Base-by-base conservation (phyloP, 1,140 invertebrate species). In the Drosophila simulans region DNA sequence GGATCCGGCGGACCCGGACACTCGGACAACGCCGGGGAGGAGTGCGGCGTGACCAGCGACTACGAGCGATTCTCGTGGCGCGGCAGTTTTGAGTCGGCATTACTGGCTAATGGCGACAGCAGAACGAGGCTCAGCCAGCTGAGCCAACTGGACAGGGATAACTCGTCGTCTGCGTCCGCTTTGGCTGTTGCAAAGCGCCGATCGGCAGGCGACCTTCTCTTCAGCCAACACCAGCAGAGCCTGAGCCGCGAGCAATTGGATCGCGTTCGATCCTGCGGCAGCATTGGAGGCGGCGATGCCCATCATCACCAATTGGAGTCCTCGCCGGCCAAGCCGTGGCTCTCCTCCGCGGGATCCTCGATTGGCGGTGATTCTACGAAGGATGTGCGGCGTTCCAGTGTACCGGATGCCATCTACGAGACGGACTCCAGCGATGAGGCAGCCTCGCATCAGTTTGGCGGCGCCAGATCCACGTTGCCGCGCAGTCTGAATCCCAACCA, bases 21-120 rank as follows among this genome's bases (percentile, higher is more conserved):
- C n/a, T 46, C 49, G 22, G 94, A 92, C 92, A 94, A 93, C 91
- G 93, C 89, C 27, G 93, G 93, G 1, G 96, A 95, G 93, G 96
- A 94, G 93, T 89, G 86, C 74, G 94, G 95, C 62, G 96, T 96
- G 76, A 95, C 96, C n/a, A 97, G 96, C 93, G 96, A 97, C 83
- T 96, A 96, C 93, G 97, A 98, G 90, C 93, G 97, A 49, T 97
- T 97, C 92, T 97, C 96, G 59, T 97, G 97, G 97, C 94, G 97
- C 64, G 97, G 97, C 55, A 97, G 97, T 92, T 97, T 98, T 92
- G 97, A 98, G 88, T 97, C 96, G 4, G 96, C 97, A 10, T 92
- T 97, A 37, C 95, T 97, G 91, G 96, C 96, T 12, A 95, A 95
- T 37, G 95, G 95, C 27, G 97, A 97, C 88, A 97, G 96, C 1